Base-by-base conservation (phyloP, 2,888 invertebrate species). In the Tryphoninae sp. region DNA sequence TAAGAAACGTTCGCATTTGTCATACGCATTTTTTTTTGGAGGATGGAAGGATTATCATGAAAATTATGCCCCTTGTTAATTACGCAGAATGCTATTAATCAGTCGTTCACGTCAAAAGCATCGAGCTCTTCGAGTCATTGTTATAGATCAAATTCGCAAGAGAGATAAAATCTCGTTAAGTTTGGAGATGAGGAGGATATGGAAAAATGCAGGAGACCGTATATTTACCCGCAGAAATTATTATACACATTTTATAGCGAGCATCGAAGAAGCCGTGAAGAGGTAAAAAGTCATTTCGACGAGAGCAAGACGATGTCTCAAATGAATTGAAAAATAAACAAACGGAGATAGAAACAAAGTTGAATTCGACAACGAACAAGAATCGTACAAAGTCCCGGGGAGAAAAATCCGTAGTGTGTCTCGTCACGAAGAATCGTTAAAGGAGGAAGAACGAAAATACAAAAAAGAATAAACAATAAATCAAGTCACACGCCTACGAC, bases 321-420 rank as follows among this genome's bases (percentile, higher is more conserved):
- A 33, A 42, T 23, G 6, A 67, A 55, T 45, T 49, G 19, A 42
- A 68, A 68, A 42, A 42, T 26, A n/a, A 33, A 33, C 23, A 64
- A 68, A 59, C 22, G 49, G 23, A 26, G 7, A 69, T 16, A 45
- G 2, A 55, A 42, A 22, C 16, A 61, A 73, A 26, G 19, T 45
- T 13, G 2, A 0, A 45, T 45, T 45, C 13, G 3, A 2, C 45
- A 45, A 9, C 45, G 45, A 33, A 33, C 45, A 45, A 45, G 2
- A 45, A 45, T 45, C 13, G 45, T 13, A 11, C 45, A 45, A 45
- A 45, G 4, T 8, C n/a, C 26, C 2, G 2, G 26, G 45, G 58
- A 16, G 58, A 16, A 6, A 16, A 58, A 58, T n/a, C n/a, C 16
- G 95, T 95, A 95, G 90, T 95, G 94, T 95, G 94, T 95, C 40